A percentile compares a stretch with the other conserved stretches of the same genome.
Conservation (phyloP, 2,113 vertebrate genomes). For the Bucco capensis region DNA sequence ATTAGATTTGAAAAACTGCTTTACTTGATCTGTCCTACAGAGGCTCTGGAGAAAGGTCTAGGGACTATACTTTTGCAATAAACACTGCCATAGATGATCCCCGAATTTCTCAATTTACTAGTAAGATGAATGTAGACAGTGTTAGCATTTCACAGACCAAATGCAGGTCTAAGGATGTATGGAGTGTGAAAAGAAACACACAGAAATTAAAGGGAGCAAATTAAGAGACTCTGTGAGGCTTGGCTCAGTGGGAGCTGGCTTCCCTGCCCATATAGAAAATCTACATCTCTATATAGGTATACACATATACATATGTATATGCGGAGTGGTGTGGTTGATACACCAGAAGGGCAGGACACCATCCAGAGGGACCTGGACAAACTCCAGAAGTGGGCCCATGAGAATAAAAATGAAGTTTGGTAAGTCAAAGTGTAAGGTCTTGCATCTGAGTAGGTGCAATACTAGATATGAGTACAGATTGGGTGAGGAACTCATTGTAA, state of each 20-base stretch:
- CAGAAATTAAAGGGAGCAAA: background rate
- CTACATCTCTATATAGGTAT: too few relatives aligned
- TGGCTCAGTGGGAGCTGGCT: background rate
- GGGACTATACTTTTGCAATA: background rate
- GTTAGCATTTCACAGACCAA: background rate
- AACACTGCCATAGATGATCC: background rate
- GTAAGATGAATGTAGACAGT: background rate
- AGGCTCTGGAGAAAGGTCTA: background rate
- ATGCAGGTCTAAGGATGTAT: background rate
- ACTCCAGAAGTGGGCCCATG: too few relatives aligned
- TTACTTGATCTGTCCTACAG: background rate
- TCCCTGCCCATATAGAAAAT: too few relatives aligned
- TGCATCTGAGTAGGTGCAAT: too few relatives aligned
- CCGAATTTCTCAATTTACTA: background rate
- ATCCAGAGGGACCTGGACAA: too few relatives aligned
- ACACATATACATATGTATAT: too few relatives aligned
- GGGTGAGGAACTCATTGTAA: too few relatives aligned
- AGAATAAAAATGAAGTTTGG: too few relatives aligned
- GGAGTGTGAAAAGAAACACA: background rate
- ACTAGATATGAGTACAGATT: too few relatives aligned
- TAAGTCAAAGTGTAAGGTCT: too few relatives aligned
- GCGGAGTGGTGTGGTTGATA: too few relatives aligned
- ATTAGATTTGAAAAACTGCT: background rate
- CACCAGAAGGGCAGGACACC: too few relatives aligned
- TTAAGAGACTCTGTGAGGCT: fast-evolving